A percentile compares a stretch with the other conserved stretches of the same genome.
Evolutionary conservation across 23 tunicate species (phyloP).

Genomic region (Trididemnum nubilum): DNA sequence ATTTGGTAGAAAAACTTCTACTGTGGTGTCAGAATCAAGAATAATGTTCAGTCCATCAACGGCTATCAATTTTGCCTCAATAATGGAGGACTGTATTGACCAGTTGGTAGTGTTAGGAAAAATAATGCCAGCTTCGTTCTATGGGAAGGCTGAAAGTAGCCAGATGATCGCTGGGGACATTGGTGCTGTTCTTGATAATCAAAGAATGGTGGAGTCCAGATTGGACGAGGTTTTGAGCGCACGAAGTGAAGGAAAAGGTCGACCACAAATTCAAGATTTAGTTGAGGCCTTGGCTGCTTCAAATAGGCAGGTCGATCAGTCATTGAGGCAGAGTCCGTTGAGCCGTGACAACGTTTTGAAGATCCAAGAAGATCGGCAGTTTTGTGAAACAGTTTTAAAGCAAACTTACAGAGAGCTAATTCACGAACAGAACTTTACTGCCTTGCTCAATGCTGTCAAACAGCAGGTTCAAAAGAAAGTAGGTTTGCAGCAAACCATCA

Average conservation of each 20-base stretch:
- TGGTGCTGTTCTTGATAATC: conserved; percentile 50
- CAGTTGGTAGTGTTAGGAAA: conserved; percentile 71
- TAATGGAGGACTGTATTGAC: conserved; percentile 73
- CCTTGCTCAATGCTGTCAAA: conserved; percentile 52
- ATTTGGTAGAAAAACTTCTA: too few relatives aligned
- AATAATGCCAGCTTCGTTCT: conserved; percentile 68
- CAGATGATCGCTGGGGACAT: conserved; percentile 65
- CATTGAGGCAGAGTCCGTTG: conserved; percentile 82
- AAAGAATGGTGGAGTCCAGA: conserved; percentile 48
- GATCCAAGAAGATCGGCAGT: conserved; percentile 78
- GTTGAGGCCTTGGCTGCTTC: conserved; percentile 45
- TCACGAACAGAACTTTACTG: conserved; percentile 21
- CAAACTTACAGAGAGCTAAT: conserved; percentile 50
- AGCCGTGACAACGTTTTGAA: conserved; percentile 70
- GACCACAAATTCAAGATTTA: conserved; percentile 17
- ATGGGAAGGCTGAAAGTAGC: conserved; percentile 45
- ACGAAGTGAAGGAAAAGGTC: conserved; percentile 46
- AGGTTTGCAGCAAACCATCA: conserved; percentile 67
- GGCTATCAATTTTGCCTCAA: conserved; percentile 48
- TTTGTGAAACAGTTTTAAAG: conserved; percentile 76
- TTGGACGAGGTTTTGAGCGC: conserved; percentile 52
- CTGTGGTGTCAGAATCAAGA: too few relatives aligned
- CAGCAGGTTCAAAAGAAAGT: conserved; percentile 58
- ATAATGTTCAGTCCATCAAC: conserved; percentile 58
- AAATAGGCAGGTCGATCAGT: conserved; percentile 64